Conservation (phyloP, 2,888 invertebrate species). For the Agonopterix arenella region DNA sequence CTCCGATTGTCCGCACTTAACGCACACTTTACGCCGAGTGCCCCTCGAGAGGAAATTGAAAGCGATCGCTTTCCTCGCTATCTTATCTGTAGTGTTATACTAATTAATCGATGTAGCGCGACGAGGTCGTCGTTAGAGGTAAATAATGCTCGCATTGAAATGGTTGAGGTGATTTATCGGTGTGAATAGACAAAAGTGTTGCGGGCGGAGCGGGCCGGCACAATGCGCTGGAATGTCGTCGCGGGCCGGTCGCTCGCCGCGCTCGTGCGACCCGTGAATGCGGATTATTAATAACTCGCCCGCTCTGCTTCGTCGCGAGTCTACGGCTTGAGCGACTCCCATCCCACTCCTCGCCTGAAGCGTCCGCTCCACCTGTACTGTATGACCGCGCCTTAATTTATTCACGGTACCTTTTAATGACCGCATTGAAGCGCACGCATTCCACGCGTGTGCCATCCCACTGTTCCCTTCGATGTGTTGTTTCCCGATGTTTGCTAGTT, state of each 20-base stretch:
- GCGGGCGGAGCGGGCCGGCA: constrained; percentile 38
- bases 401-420: constrained; percentile 52
- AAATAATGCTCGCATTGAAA: constrained; percentile 66
- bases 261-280: constrained; percentile 71
- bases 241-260: constrained; percentile 36
- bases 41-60: constrained; percentile 76
- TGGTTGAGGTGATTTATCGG: constrained; percentile 68
- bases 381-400: constrained; percentile 49
- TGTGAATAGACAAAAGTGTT: constrained; percentile 73
- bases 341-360: constrained; percentile 53
- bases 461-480: constrained; percentile 6
- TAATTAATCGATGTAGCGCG: constrained; percentile 73
- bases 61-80: constrained; percentile 73
- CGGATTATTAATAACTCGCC: constrained; percentile 74
- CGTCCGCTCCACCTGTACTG: constrained; percentile 57
- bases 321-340: constrained; percentile 37
- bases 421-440: constrained; percentile 30
- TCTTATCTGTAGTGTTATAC: constrained; percentile 74
- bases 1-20: constrained; percentile 77
- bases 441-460: constrained; percentile 10
- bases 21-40: constrained; percentile 74
- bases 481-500: constrained; percentile 25
- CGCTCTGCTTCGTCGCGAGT: constrained; percentile 37
- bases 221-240: neutral
- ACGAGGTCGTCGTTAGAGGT: constrained; percentile 62